Base-by-base conservation (phyloP, 1,140 invertebrate genomes). In the Calosoma granatense region DNA sequence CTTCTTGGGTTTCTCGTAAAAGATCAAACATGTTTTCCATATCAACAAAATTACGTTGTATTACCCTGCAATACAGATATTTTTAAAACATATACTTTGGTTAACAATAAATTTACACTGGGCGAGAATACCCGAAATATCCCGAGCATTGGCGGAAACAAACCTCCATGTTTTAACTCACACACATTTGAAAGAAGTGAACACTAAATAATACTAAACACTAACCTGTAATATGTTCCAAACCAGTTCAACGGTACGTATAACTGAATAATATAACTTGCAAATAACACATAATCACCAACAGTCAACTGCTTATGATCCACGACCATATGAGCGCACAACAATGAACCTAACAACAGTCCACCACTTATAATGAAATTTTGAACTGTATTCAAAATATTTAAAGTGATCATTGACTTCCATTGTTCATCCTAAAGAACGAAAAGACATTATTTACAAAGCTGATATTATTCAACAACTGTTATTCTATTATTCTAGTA, bases 1-100 rank as follows among this genome's bases (percentile, higher is more conserved):
- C 81, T 76, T 98, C 94, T 60, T 88, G 80, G 20, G 88, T 80
- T 70, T 94, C 88, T 53, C 85, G 81, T 53, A 99, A 74, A 51
- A 99, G 70, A 56, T 97, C 94, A 74, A 98, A 94, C 95, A 99
- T 98, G 70, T 98, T 98, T 76, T 98, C 96, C 96, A 98, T 98
- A 65, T 98, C 96, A 20, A 98, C 85, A 68, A 99, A 98, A 68
- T 94, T 92, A 70, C 93, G 92, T 67, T 98, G 95, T 59, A 98
- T 96, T 51, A 91, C 88, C 68, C 93, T 94, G 67, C 54, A 70
- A 67, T 61, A 58, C 59, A 61, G 26, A 12, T 17, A 17, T 12
- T 63, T 30, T 30, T 14, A 30, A 30, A 30, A 30, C 4, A 30
- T 30, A 57, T 21, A 53, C 30, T 47, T 23, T 36, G 20, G 23